phyloP scores from a whole-genome alignment of 2,797 vertebrate species.

The Thamnophis elegans region DNA sequence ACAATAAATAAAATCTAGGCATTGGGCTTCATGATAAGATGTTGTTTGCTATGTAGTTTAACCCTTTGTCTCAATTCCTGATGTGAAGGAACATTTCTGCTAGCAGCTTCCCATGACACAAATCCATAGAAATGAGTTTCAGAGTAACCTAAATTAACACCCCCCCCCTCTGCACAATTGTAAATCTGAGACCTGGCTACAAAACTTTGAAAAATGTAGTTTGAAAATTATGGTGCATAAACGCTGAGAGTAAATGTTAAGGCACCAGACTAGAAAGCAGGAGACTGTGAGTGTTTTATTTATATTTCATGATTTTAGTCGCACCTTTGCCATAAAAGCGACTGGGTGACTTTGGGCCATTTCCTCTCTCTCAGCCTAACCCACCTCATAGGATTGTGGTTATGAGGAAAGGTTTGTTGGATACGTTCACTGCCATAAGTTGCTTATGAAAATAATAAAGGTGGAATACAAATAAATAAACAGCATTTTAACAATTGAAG shows the following conservation, averaged over 20 bases:
- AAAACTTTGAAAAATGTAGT: not conserved
- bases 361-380: not conserved
- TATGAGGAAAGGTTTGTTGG: not conserved
- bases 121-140: not conserved
- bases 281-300: not conserved
- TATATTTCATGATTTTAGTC: not conserved
- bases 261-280: not conserved
- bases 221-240: not conserved
- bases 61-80: not conserved
- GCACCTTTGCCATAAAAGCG: not conserved
- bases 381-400: not conserved
- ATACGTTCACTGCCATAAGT: not conserved
- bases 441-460: not conserved
- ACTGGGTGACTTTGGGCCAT: not conserved
- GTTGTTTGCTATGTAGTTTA: not conserved
- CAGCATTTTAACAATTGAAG: not conserved
- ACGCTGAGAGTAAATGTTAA: not conserved
- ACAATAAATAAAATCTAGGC: not conserved
- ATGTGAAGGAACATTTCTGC: not conserved
- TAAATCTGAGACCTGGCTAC: not conserved
- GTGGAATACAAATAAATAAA: not conserved
- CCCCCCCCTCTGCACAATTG: not conserved
- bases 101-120: not conserved
- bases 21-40: not conserved
- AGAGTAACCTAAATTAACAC: not conserved